A percentile compares a stretch with the other conserved stretches of the same genome.
Evolutionary conservation across 2,113 vertebrate species (phyloP).

Genomic region (Cathartes aura): DNA sequence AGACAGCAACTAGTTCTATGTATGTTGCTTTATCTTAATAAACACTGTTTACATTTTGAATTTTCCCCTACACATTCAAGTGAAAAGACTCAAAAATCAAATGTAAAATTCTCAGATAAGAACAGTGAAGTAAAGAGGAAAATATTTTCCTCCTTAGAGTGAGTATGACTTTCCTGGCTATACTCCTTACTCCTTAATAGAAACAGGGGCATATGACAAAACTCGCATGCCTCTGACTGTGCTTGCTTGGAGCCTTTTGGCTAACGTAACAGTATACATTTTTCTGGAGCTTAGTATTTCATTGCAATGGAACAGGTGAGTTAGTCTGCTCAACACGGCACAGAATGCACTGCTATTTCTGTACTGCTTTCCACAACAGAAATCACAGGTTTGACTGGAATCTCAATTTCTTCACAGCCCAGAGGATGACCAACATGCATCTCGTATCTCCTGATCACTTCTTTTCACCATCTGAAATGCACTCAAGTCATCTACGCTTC

Average conservation of each 20-base stretch:
- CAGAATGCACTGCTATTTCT: not conserved
- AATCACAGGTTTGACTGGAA: not conserved
- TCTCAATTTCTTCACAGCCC: not conserved
- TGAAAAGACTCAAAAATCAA: not conserved
- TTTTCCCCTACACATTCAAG: not conserved
- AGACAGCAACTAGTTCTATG: not conserved
- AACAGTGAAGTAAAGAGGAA: not conserved
- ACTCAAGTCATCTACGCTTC: not conserved
- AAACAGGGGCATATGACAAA: not conserved
- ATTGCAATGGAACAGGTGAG: not conserved
- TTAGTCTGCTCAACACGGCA: rapidly evolving
- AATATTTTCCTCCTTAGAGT: not conserved
- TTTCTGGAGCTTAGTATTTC: not conserved
- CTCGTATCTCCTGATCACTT: not conserved
- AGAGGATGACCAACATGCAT: not conserved
- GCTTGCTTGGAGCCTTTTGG: not conserved
- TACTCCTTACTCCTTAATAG: not conserved
- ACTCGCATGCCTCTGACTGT: rapidly evolving
- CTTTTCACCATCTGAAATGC: not conserved
- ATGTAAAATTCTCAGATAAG: not conserved
- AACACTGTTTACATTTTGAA: not conserved
- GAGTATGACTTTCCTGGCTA: not conserved
- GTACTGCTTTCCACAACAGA: not conserved
- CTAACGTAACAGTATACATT: rapidly evolving
- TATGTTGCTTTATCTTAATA: not conserved